Base-by-base conservation (phyloP, 1,140 invertebrate species). In the Philaenus spumarius region DNA sequence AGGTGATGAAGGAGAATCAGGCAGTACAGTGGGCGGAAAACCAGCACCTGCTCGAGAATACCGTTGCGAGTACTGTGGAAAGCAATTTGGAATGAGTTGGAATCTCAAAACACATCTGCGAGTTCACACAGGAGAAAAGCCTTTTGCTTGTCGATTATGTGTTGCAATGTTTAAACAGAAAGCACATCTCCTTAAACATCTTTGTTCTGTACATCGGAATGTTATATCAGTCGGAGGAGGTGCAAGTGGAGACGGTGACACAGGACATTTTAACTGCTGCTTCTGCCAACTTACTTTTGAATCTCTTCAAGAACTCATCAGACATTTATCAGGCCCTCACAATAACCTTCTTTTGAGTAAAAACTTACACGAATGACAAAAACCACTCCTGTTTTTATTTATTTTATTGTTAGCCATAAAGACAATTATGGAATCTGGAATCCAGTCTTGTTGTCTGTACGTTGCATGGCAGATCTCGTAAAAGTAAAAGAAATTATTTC, bases 141-240 rank as follows among this genome's bases (percentile, higher is more conserved):
- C 89, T 4, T 91, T 90, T 66, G 88, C 87, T 39, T 93, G 89
- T 78, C 78, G 87, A 62, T 78, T 91, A 1, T 93, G 89, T 68
- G 86, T 90, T 14, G 87, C 88, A 24, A 90, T 90, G 87, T 92
- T 92, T 71, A 90, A 90, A 70, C 89, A 92, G 64, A 92, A 92
- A 71, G 89, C 88, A 2, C 88, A 90, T 69, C 74, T 92, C 52
- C 72, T 90, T 15, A 92, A 90, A 73, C 89, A 92, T 67, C 76
- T 92, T 60, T 90, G 89, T 70, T 90, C 87, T 50, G 89, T 92
- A 11, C 89, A 92, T 76, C 78, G 89, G 62, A 87, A 89, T 64
- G 86, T 90, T 17, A 90, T 90, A 69, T 85, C 83, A 23, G 83
- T 85, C 59, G 82, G 82, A 30, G 85, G 83, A 48, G 85, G 84